phyloP scores from a whole-genome alignment of 2,113 vertebrate genomes.

The Nanorana parkeri region DNA sequence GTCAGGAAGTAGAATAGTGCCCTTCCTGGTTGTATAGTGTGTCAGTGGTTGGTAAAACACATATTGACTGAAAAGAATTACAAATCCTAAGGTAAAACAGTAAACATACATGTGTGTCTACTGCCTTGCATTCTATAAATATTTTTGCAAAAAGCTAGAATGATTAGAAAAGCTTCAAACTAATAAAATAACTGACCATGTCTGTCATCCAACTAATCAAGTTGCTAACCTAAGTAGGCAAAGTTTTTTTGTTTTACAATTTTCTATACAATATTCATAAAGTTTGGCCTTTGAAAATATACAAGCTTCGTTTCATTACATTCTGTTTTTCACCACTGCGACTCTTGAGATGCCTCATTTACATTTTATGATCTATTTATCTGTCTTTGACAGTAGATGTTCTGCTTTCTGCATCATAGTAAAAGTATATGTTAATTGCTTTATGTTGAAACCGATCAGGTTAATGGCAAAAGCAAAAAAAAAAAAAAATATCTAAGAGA shows the following conservation, averaged over 20 bases:
- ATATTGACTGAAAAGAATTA: too few species aligned
- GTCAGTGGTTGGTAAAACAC: too few species aligned
- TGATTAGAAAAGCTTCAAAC: too few species aligned
- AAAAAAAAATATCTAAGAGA: slow-evolving; percentile 32
- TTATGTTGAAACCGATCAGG: slow-evolving; percentile 14
- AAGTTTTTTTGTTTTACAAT: slow-evolving; percentile 13
- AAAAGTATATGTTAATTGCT: slow-evolving; percentile 45
- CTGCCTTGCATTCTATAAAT: too few species aligned
- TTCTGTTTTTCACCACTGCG: slow-evolving; percentile 29
- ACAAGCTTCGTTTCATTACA: slow-evolving; percentile 30
- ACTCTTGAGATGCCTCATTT: slow-evolving; percentile 38
- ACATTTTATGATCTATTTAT: slow-evolving; percentile 51
- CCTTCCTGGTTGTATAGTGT: too few species aligned
- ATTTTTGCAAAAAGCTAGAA: too few species aligned
- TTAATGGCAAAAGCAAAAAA: slow-evolving; percentile 28
- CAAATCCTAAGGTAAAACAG: too few species aligned
- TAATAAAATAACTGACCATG: too few species aligned
- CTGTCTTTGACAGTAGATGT: slow-evolving; percentile 34
- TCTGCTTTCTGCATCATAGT: slow-evolving; percentile 20
- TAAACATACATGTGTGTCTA: too few species aligned
- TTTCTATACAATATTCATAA: slow-evolving; percentile 10
- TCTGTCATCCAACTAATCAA: background rate
- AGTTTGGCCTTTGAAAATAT: slow-evolving; percentile 30
- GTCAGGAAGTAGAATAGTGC: too few species aligned
- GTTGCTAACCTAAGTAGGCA: slow-evolving; percentile 5